Evolutionary conservation across 2,797 vertebrate species (phyloP), one percentile per base, ranked within the genome.

Genomic region (Sternotherus odoratus): DNA sequence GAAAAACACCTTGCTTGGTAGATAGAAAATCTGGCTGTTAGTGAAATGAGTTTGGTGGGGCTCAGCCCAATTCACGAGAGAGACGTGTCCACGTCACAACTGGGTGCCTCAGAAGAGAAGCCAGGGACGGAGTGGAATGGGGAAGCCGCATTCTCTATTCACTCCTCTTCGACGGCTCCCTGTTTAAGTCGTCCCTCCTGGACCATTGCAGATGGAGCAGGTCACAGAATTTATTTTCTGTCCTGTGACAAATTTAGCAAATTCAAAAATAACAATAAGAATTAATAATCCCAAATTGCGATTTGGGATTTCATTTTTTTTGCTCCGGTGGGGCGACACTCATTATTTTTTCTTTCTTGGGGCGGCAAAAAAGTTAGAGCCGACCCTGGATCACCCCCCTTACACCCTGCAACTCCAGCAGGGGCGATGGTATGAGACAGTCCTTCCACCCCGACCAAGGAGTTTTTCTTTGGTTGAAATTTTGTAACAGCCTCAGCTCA

Each of bases 1-100:
- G 63, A 15, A 30, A 28, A 85, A 39, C 8, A 0, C 2, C 2
- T 30, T 0, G 1, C 3, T 63, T 23, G 1, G 0, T 57, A 39
- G 53, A 66, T 12, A 11, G 21, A 69, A 69, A 69, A 69, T 11
- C 66, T 33, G 79, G 36, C 57, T 17, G 16, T 33, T 50, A 36
- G 19, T 78, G 77, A 50, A 23, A n/a, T 23, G 77, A 23, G 33
- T 51, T n/a, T 51, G 33, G 4, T 51, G 19, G 75, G 17, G 17
- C 17, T 50, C 75, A n/a, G 30, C 16, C 43, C 48, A 24, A 12
- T 50, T 51, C 12, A 36, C 30, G 7, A 24, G 49, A 49, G 49
- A 78, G 77, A 72, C n/a, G 10, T 8, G 33, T 51, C 30, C 49
- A 12, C 6, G 4, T 48, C 33, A n/a, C 33, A 23, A 46, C 24